phyloP scores from a whole-genome alignment of 2,888 invertebrate genomes.

The Psylliodes chrysocephalus region DNA sequence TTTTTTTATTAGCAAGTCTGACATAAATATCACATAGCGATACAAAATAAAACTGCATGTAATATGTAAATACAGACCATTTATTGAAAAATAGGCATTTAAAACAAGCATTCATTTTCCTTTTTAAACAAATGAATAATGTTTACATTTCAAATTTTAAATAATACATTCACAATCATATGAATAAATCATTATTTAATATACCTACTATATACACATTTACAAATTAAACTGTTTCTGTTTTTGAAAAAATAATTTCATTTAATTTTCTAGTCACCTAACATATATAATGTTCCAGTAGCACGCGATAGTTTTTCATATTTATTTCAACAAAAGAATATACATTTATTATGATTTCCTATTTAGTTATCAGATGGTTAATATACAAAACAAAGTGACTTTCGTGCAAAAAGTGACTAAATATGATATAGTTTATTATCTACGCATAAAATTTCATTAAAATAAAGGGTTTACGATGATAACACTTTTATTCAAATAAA shows the following conservation, averaged over 20 bases:
- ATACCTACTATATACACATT: neutral
- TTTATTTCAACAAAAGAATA: too few relatives aligned
- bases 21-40: too few relatives aligned
- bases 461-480: too few relatives aligned
- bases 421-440: too few relatives aligned
- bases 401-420: neutral
- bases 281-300: neutral
- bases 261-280: neutral
- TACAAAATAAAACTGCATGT: too few relatives aligned
- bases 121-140: neutral
- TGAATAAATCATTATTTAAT: neutral
- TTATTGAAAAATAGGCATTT: neutral
- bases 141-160: neutral
- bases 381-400: neutral
- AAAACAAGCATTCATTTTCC: neutral
- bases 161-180: neutral
- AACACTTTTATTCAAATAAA: too few relatives aligned
- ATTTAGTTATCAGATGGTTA: too few relatives aligned
- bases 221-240: neutral
- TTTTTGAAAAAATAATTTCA: neutral
- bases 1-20: too few relatives aligned
- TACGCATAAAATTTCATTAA: too few relatives aligned
- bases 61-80: too few relatives aligned
- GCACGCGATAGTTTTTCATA: conserved; percentile 5
- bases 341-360: too few relatives aligned